These are phyloP conservation scores for Dendrophyllia cribrosa DNA, from an alignment of 64 coral and sea anemone genomes.

Conservation along the genomic window DNA sequence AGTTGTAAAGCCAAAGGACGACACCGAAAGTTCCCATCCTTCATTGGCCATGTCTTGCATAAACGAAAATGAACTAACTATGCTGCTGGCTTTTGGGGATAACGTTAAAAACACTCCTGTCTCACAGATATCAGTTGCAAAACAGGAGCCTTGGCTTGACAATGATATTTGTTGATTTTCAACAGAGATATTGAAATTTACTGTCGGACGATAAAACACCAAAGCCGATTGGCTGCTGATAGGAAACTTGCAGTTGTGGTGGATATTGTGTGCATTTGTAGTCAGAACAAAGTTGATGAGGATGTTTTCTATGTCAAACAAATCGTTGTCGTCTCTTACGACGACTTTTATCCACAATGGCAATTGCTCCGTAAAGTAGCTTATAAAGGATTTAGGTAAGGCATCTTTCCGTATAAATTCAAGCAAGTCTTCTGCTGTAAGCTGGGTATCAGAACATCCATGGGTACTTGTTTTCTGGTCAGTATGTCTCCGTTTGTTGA, in stretches of 20 bases:
- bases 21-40: background rate
- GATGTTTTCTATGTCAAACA: constrained; percentile 29
- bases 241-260: constrained; percentile 5
- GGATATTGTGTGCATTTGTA: background rate
- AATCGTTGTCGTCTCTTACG: background rate
- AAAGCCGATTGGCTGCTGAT: background rate
- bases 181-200: constrained; percentile 21
- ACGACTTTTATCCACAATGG: constrained; percentile 31
- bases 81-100: background rate
- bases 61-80: background rate
- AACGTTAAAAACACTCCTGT: constrained; percentile 2
- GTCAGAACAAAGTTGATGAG: background rate
- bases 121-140: constrained; percentile 31
- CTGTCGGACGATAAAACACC: constrained; percentile 24
- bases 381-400: constrained; percentile 16
- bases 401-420: constrained; percentile 52
- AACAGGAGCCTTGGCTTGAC: constrained; percentile 24
- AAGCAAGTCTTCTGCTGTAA: background rate
- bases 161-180: background rate
- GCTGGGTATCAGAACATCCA: background rate
- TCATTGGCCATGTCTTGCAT: background rate
- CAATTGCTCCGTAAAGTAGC: constrained; percentile 7
- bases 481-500: no score
- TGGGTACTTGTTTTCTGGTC: background rate
- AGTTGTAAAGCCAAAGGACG: background rate